phyloP scores from a whole-genome alignment of 2,888 invertebrate genomes.

The Pantelozetes paolii region DNA sequence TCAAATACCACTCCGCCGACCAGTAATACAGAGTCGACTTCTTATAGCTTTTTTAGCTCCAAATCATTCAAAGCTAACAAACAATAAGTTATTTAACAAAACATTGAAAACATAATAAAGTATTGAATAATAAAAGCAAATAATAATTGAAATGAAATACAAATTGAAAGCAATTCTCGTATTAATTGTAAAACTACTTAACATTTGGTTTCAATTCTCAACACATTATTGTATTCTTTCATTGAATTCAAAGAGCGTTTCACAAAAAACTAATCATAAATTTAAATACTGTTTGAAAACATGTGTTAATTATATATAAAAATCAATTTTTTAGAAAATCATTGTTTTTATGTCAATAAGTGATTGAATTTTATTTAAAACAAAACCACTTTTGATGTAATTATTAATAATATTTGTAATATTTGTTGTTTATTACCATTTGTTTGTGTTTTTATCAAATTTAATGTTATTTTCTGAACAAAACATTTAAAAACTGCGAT shows the following conservation, averaged over 20 bases:
- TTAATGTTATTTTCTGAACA: background rate
- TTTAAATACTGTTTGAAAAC: no score
- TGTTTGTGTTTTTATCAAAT: background rate
- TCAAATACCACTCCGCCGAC: constrained; percentile 17
- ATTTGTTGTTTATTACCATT: background rate
- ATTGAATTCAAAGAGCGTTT: no score
- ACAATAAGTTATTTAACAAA: constrained; percentile 4
- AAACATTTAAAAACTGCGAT: background rate
- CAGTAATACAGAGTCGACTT: background rate
- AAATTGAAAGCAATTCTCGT: background rate
- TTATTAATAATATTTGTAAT: background rate
- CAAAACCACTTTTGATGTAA: background rate
- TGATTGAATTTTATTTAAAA: constrained; percentile 51
- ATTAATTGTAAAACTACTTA: background rate
- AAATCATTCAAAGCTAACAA: constrained; percentile 19
- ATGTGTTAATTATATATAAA: no score
- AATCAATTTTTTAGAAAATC: no score
- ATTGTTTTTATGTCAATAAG: constrained; percentile 79
- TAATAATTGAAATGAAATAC: background rate
- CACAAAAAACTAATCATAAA: no score
- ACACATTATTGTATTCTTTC: background rate
- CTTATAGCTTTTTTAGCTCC: constrained; percentile 22
- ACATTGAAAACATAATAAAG: background rate
- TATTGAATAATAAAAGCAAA: constrained; percentile 5
- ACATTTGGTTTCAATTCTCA: background rate